Evolutionary conservation across 1,140 invertebrate genomes (phyloP).

Genomic region (Pseudomyrmex dendroicus): DNA sequence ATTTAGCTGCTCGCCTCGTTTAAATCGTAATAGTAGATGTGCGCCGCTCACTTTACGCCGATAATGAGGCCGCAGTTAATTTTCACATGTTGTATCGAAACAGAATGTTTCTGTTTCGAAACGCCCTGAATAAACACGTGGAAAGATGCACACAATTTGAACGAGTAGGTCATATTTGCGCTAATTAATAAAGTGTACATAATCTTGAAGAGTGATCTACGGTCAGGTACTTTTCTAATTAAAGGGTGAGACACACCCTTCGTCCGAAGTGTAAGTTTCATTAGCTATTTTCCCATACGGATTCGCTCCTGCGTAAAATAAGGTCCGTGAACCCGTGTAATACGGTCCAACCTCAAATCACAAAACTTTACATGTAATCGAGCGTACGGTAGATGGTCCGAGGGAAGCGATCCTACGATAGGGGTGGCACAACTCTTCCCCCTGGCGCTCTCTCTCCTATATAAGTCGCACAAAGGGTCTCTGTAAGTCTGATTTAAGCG

Average conservation of each 20-base stretch:
- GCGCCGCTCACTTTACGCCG: background rate
- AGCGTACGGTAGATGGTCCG: slow-evolving; percentile 46
- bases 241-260: background rate
- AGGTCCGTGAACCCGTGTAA: slow-evolving; percentile 51
- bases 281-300: slow-evolving; percentile 17
- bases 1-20: slow-evolving; percentile 33
- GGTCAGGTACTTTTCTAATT: background rate
- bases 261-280: slow-evolving; percentile 25
- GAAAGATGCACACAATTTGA: background rate
- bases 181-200: background rate
- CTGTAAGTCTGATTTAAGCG: slow-evolving; percentile 56
- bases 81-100: background rate
- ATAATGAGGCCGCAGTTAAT: slow-evolving; percentile 1
- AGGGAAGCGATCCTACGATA: slow-evolving; percentile 41
- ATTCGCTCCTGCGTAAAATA: slow-evolving; percentile 57
- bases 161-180: background rate
- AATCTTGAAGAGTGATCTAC: background rate
- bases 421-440: slow-evolving; percentile 43
- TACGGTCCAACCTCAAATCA: slow-evolving; percentile 50
- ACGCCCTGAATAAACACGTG: background rate
- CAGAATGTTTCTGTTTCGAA: background rate
- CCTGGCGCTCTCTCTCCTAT: background rate
- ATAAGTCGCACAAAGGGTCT: slow-evolving; percentile 27
- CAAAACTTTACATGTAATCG: slow-evolving; percentile 59
- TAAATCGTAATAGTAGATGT: background rate